Base-by-base conservation (phyloP, 2,888 invertebrate genomes). In the Agonopterix arenella region DNA sequence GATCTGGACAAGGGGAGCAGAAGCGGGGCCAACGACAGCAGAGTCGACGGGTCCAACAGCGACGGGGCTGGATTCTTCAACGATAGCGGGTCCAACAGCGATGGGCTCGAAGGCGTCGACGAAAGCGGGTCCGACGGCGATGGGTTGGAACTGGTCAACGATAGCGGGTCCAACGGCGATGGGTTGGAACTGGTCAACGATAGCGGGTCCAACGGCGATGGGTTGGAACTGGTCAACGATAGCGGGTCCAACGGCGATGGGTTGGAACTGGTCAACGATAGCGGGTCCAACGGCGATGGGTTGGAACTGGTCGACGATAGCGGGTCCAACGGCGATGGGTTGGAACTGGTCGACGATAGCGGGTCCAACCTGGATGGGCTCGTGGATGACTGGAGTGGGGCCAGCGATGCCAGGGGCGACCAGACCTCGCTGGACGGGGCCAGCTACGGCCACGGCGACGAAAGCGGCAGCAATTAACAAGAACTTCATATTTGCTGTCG, bases 401-500 rank as follows among this genome's bases (percentile, higher is more conserved):
- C 47, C 69, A 40, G 72, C 76, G 64, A 76, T 76, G 58, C 73
- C 75, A 55, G 73, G 73, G 66, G 76, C 59, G 53, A 68, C 69
- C 45, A 66, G 67, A 13, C 74, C 18, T 9, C 70, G 71, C 52
- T 11, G 10, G 11, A 43, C 68, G 49, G 59, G 11, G 11, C 69
- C 66, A 45, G 57, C 58, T 42, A 75, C 70, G 45, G 75, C 70
- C 54, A 78, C 60, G 53, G 73, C 75, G 56, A 73, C 63, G 52
- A 77, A 48, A 56, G 73, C 68, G 28, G 28, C 28, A 50, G 62
- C 68, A 62, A 80, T 75, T 51, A 79, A 51, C 64, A 77, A 61
- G 70, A 71, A 74, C 70, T 81, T 80, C 83, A 81, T 83, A 52
- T 68, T 71, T 58, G 52, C 50, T 66, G 74, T 76, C 55, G 36